Evolutionary conservation across 2,888 invertebrate genomes (phyloP), one percentile per base, ranked within the genome.

Genomic region (Hyposoter dolosus): DNA sequence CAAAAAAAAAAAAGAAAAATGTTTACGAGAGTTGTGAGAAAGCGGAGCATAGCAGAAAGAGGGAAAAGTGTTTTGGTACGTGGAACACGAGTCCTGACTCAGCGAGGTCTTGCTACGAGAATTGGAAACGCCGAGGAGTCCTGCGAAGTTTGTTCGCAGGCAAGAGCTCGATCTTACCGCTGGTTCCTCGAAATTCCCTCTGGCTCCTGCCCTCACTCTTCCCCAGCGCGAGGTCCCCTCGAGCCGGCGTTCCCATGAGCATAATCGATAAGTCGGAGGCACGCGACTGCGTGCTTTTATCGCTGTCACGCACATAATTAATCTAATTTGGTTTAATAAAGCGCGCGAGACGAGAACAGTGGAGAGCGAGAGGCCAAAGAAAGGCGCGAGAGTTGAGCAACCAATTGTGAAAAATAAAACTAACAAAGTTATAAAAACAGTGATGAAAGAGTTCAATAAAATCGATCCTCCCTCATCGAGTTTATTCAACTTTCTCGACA

Each of bases 241-340:
- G 56, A 68, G 43, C 40, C 69, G 75, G 43, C 65, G 68, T 35
- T 68, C 69, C 79, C 78, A 53, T 69, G 66, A 88, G 89, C 83
- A 90, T 92, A 92, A 93, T 93, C 93, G 93, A 93, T 93, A 92
- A 91, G 90, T 91, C 90, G 91, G 91, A 56, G 91, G 93, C 93
- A 93, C 92, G 93, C 93, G 92, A 93, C 91, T 92, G 91, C 91
- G 91, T 92, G 91, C 92, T 93, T 93, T 93, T 93, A 93, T 92
- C 93, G 92, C 92, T 94, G 93, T 93, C 94, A 93, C 94, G 93
- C 93, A 93, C 93, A 92, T 94, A 93, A 94, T 94, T 94, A 94
- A 94, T 94, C 93, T 93, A 94, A 94, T 94, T 94, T 93, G 92
- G 92, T 93, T 93, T 93, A 93, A 93, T 93, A 93, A 88, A 87